phyloP scores from a whole-genome alignment of 2,113 vertebrate genomes.

The Cyprinus carpio region DNA sequence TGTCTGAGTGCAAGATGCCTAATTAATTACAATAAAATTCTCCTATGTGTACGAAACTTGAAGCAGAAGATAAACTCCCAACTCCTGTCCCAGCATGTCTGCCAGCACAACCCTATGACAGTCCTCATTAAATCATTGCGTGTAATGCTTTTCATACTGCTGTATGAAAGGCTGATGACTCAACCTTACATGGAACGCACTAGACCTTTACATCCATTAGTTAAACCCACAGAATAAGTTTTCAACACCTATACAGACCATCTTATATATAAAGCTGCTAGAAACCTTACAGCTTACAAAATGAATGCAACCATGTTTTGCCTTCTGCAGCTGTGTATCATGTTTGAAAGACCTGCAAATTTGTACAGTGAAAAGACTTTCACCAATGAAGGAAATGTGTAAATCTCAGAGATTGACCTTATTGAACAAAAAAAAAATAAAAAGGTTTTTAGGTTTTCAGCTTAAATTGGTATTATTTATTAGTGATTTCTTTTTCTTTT shows the following conservation, averaged over 20 bases:
- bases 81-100: conserved; percentile 19
- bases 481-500: background rate
- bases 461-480: background rate
- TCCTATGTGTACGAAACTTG: background rate
- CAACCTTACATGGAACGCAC: background rate
- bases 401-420: too few species aligned
- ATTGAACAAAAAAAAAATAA: too few species aligned
- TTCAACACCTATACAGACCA: background rate
- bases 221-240: background rate
- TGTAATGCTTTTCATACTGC: conserved; percentile 14
- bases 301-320: background rate
- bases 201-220: background rate
- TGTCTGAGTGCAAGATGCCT: background rate
- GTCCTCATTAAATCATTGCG: background rate
- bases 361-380: background rate
- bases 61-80: background rate
- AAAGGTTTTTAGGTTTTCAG: too few species aligned
- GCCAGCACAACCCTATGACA: background rate
- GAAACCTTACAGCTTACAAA: background rate
- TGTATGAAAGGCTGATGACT: conserved; percentile 4
- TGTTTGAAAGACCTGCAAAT: background rate
- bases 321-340: background rate
- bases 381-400: background rate
- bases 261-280: background rate
- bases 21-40: conserved; percentile 5